These are phyloP conservation scores for Nomada ferruginata DNA, from an alignment of 2,888 invertebrate species.

Conservation along the genomic window DNA sequence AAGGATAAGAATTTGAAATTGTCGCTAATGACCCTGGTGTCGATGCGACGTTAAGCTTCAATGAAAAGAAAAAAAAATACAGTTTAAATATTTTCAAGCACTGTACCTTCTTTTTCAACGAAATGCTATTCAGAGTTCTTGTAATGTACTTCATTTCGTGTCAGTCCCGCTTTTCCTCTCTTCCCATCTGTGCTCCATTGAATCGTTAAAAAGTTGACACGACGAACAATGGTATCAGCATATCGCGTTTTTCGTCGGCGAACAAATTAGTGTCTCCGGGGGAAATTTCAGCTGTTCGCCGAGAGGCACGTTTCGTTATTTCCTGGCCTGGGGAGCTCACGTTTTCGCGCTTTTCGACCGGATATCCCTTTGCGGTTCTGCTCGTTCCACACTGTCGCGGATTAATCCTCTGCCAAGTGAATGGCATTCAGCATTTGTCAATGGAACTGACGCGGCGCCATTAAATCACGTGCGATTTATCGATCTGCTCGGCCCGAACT, in stretches of 20 bases:
- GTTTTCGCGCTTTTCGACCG: background rate
- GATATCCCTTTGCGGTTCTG: background rate
- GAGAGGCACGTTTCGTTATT: background rate
- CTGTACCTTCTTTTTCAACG: too few species aligned
- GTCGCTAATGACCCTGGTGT: too few species aligned
- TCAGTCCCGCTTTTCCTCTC: background rate
- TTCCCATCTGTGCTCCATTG: background rate
- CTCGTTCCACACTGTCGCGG: background rate
- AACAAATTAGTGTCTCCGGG: background rate
- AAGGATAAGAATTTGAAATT: too few species aligned
- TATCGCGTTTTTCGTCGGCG: background rate
- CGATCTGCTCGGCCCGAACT: background rate
- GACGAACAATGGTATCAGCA: background rate
- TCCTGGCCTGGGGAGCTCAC: background rate
- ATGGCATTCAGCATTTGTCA: background rate
- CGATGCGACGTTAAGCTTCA: too few species aligned
- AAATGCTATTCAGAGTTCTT: too few species aligned
- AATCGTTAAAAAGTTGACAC: constrained; percentile 1
- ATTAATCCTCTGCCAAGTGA: background rate
- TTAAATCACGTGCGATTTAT: constrained; percentile 1
- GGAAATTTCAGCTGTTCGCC: background rate
- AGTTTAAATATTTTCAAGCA: too few species aligned
- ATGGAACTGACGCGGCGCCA: background rate
- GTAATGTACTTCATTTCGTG: too few species aligned
- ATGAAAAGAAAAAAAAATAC: too few species aligned